phyloP scores from a whole-genome alignment of 2,113 vertebrate species.

The Trinectes maculatus region DNA sequence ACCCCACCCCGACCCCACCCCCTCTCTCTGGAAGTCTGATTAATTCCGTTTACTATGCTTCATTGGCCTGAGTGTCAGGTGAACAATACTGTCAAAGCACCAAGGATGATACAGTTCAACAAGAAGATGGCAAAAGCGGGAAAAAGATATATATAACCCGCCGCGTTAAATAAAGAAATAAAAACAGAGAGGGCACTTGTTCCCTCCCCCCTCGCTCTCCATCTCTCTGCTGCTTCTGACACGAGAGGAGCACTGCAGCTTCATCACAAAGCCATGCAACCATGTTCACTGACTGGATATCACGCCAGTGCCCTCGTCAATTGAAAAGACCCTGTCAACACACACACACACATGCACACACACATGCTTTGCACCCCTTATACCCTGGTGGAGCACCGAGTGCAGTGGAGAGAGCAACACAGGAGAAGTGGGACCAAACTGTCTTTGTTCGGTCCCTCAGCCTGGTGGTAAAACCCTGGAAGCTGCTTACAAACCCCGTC shows the following conservation, averaged over 20 bases:
- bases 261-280: slow-evolving; percentile 30
- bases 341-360: neutral
- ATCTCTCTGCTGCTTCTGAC: slow-evolving; percentile 41
- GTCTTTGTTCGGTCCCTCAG: slow-evolving; percentile 38
- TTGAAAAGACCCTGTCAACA: slow-evolving; percentile 10
- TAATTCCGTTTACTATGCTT: neutral
- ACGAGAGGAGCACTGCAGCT: slow-evolving; percentile 44
- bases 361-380: slow-evolving; percentile 30
- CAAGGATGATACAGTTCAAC: neutral
- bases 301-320: slow-evolving; percentile 38
- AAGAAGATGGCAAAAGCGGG: neutral
- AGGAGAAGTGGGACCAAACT: slow-evolving; percentile 35
- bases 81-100: neutral
- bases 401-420: slow-evolving; percentile 7
- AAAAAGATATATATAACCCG: too few relatives aligned
- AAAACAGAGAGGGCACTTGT: neutral
- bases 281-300: slow-evolving; percentile 54
- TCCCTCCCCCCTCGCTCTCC: neutral
- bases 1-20: neutral
- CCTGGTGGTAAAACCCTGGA: slow-evolving; percentile 5
- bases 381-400: slow-evolving; percentile 1
- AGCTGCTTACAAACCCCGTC: slow-evolving; percentile 15
- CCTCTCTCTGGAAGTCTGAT: slow-evolving; percentile 1
- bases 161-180: neutral
- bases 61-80: slow-evolving; percentile 10